Conservation (phyloP, 2,113 vertebrate species). For the Leiothrix lutea region DNA sequence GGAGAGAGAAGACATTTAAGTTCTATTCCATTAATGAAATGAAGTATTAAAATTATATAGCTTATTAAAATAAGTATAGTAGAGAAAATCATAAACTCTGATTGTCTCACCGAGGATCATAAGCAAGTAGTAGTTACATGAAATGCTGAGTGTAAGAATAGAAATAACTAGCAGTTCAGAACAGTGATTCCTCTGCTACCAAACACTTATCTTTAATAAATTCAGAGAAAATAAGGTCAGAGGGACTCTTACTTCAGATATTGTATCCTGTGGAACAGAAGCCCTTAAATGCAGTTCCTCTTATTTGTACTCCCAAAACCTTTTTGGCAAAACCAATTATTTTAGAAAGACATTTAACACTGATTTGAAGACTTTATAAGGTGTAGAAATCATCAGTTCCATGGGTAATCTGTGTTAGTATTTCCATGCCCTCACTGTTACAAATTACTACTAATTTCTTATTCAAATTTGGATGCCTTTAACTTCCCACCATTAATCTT, state of each 20-base stretch:
- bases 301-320: background rate
- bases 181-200: background rate
- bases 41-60: background rate
- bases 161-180: background rate
- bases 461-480: background rate
- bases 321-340: background rate
- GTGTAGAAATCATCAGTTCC: background rate
- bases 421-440: background rate
- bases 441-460: background rate
- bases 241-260: background rate
- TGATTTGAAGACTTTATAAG: background rate
- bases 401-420: background rate
- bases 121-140: background rate
- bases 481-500: background rate
- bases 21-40: background rate
- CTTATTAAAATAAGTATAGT: background rate
- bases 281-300: background rate
- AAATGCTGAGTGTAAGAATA: background rate
- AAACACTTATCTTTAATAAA: background rate
- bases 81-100: background rate
- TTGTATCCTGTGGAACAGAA: background rate
- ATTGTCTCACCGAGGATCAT: background rate
- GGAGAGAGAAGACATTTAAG: background rate
- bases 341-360: background rate
- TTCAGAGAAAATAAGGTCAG: background rate